Base-by-base conservation (phyloP, 2,888 invertebrate genomes). In the Drosophila buzzatii region DNA sequence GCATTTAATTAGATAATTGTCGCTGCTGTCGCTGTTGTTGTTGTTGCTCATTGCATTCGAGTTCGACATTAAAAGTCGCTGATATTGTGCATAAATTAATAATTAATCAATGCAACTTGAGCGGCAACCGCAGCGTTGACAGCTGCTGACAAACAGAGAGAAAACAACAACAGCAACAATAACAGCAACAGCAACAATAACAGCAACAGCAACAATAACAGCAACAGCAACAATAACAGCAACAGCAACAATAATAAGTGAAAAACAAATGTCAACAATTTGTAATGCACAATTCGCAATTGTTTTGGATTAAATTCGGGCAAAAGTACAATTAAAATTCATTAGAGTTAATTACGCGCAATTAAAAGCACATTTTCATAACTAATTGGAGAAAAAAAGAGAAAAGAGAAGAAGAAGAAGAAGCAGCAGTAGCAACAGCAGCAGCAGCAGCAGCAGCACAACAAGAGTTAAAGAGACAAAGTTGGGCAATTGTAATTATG, bases 291-390 rank as follows among this genome's bases (percentile, higher is more conserved):
- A 42, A 42, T 42, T 42, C 39, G 33, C 73, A 66, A 58, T 68
- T 73, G 63, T 57, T 62, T 76, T 71, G 85, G 66, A 77, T 82
- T 82, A 67, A 88, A 88, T 78, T 69, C 67, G 66, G 62, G 49
- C 45, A 39, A 35, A 53, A 57, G 63, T 31, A 79, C 80, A 89
- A 86, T 85, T 87, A 60, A 81, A 76, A 87, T 82, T 81, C 82
- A 84, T 86, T 84, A 76, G 82, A 82, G 63, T 77, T 87, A 82
- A 86, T 89, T 86, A 82, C 70, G 47, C 73, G 61, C 74, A 87
- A 87, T 87, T 89, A 85, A 87, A 77, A 70, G 72, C 76, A 81
- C 70, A 89, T 89, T 87, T 87, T 81, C 74, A 85, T 81, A 74
- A 73, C 85, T 79, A 87, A 87, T 89, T 89, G 72, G 61, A 74